Base-by-base conservation (phyloP, 2,113 vertebrate genomes). In the Gopherus evgoodei region DNA sequence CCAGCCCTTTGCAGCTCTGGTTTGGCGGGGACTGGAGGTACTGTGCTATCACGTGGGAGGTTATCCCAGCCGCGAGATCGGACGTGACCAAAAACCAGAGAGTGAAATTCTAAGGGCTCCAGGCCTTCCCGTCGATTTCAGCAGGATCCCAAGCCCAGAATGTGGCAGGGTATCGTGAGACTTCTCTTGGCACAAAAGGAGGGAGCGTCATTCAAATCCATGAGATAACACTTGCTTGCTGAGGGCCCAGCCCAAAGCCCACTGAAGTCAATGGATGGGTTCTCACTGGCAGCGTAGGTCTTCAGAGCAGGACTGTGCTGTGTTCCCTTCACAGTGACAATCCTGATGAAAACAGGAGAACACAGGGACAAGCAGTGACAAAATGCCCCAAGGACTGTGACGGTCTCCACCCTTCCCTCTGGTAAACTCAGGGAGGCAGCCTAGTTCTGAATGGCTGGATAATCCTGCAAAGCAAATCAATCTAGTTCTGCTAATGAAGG, bases 391-490 rank as follows among this genome's bases (percentile, higher is more conserved):
- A 65, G 42, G 57, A 11, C n/a, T 38, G 19, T 19, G 19, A 11
- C 1, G 35, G 9, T 38, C 87, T 96, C 84, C 82, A 91, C 84
- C 88, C 89, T 47, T 83, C 50, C 79, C 84, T n/a, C 62, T 81
- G 87, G 76, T 92, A 83, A 95, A 85, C 50, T 75, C 89, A 95
- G 89, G 5, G 50, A 95, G 79, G 89, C 89, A 93, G 65, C 86
- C 92, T 90, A n/a, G 7, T 38, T 38, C 65, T 95, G 92, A 96
- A 88, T 47, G 86, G 88, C 76, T 49, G 76, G 72, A 85, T 90
- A 91, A 95, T 88, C 94, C 94, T 90, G 82, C 96, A 96, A 92
- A 54, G 91, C 5, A 92, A 90, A 92, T 95, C 93, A 94, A 95
- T 95, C 95, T 94, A 95, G 86, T 49, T 75, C 49, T 76, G 59